A percentile compares a stretch with the other conserved stretches of the same genome.
These are phyloP conservation scores for Cerceris rybyensis DNA, from an alignment of 2,888 invertebrate species.

Conservation along the genomic window DNA sequence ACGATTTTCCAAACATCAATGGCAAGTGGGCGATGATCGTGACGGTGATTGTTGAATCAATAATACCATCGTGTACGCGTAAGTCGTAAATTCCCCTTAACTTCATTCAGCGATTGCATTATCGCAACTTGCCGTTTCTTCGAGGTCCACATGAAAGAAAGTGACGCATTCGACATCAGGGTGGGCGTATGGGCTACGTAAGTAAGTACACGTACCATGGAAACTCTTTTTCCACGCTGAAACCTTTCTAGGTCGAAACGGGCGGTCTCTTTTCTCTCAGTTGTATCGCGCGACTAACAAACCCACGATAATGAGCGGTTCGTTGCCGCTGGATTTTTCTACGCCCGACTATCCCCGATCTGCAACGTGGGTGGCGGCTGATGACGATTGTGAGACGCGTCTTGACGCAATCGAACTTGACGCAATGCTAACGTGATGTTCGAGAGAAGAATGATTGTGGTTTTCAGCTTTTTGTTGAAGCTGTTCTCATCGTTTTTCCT, in stretches of 20 bases:
- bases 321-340: slow-evolving; percentile 16
- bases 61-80: no score
- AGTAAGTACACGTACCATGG: not conserved
- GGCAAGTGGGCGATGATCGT: not conserved
- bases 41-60: not conserved
- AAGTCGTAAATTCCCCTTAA: not conserved
- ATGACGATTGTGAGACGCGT: slow-evolving; percentile 27
- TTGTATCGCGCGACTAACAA: slow-evolving; percentile 19
- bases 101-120: slow-evolving; percentile 3
- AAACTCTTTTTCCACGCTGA: slow-evolving; percentile 43
- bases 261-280: slow-evolving; percentile 21
- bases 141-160: not conserved
- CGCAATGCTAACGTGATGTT: slow-evolving; percentile 27
- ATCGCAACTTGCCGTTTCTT: not conserved
- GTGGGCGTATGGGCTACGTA: slow-evolving; percentile 5
- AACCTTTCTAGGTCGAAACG: slow-evolving; percentile 53
- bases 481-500: no score
- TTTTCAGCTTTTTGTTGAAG: no score
- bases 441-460: not conserved
- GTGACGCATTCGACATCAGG: not conserved
- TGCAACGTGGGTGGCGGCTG: slow-evolving; percentile 28
- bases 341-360: slow-evolving; percentile 9
- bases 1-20: not conserved
- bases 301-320: slow-evolving; percentile 1
- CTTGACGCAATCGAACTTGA: slow-evolving; percentile 37